Conservation (phyloP, 2,888 invertebrate genomes). For the Phorcus lineatus region DNA sequence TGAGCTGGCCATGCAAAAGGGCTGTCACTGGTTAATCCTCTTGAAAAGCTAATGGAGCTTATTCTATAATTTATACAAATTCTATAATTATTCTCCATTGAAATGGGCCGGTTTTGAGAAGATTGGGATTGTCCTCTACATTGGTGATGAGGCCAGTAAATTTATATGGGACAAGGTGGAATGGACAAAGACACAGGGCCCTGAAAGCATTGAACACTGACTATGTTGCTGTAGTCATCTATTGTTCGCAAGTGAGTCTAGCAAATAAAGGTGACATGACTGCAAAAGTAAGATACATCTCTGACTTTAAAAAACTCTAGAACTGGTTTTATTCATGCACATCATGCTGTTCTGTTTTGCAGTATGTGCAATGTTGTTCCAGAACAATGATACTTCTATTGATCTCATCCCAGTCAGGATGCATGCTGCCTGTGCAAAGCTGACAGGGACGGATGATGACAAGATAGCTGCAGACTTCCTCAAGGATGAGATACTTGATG, state of each 20-base stretch:
- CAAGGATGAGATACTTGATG: neutral
- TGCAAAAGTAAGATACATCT: too few relatives aligned
- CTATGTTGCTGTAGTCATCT: neutral
- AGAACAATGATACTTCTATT: slow-evolving; percentile 16
- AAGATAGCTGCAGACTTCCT: neutral
- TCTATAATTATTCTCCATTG: neutral
- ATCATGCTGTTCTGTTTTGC: neutral
- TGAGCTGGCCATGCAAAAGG: too few relatives aligned
- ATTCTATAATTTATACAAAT: neutral
- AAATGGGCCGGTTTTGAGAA: neutral
- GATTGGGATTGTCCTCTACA: too few relatives aligned
- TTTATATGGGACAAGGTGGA: neutral
- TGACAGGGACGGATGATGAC: neutral
- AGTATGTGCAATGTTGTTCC: slow-evolving; percentile 8
- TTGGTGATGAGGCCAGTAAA: too few relatives aligned
- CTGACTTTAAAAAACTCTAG: too few relatives aligned
- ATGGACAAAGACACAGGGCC: neutral
- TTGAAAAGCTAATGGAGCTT: neutral
- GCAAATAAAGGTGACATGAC: too few relatives aligned
- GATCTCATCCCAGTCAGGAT: neutral
- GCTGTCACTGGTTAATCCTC: too few relatives aligned
- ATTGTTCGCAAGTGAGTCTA: neutral
- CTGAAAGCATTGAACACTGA: neutral
- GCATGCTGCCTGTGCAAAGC: slow-evolving; percentile 4
- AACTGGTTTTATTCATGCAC: slow-evolving; percentile 1